These are phyloP conservation scores for Cyanoramphus novaezelandiae DNA, from an alignment of 2,113 vertebrate species.

Conservation along the genomic window DNA sequence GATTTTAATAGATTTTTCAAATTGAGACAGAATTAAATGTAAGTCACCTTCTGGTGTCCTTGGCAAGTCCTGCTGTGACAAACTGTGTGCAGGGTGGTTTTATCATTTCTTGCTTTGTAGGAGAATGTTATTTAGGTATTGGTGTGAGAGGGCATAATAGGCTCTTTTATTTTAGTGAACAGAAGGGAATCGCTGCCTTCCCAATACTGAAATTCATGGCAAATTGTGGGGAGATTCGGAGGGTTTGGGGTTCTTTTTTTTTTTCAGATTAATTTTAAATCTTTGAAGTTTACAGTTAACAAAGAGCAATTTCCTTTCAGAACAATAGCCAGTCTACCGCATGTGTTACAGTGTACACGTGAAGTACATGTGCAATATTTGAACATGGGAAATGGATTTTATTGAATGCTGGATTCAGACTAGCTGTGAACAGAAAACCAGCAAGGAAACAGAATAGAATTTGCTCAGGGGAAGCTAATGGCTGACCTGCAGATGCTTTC, in stretches of 20 bases:
- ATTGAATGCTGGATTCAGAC: neutral
- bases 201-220: neutral
- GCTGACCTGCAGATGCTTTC: neutral
- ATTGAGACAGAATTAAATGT: neutral
- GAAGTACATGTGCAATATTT: neutral
- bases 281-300: neutral
- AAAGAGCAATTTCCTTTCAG: neutral
- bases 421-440: neutral
- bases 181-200: neutral
- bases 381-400: neutral
- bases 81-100: neutral
- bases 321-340: neutral
- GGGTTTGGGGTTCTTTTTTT: fast-evolving
- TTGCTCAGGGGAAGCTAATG: neutral
- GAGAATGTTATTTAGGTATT: neutral
- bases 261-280: neutral
- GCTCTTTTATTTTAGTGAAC: neutral
- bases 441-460: neutral
- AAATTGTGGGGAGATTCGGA: neutral
- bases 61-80: neutral
- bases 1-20: conserved; percentile 14
- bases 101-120: neutral
- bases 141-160: neutral
- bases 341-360: neutral
- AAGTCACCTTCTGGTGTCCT: conserved; percentile 50